These are phyloP conservation scores for Eufriesea mexicana DNA, from an alignment of 1,140 invertebrate species.

Conservation along the genomic window DNA sequence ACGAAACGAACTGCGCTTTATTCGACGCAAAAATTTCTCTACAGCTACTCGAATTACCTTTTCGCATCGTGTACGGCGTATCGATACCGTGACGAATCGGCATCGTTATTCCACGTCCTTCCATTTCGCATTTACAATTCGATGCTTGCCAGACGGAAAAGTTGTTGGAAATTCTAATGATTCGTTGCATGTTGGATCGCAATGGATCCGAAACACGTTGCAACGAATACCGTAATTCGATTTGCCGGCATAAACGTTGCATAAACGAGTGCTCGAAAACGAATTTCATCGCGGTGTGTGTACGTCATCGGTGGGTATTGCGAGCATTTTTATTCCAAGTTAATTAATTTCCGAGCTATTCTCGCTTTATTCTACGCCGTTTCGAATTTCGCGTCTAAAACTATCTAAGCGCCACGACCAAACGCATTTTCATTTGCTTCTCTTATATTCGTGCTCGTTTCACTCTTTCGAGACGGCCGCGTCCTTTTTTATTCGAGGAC, in stretches of 20 bases:
- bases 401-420: background rate
- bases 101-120: background rate
- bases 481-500: background rate
- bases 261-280: background rate
- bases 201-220: background rate
- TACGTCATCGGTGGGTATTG: background rate
- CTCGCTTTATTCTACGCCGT: background rate
- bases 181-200: background rate
- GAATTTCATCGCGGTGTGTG: background rate
- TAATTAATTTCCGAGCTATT: constrained; percentile 1
- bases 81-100: background rate
- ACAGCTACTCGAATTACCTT: no score
- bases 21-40: no score
- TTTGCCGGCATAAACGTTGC: no score
- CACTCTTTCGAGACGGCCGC: background rate
- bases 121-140: constrained; percentile 7
- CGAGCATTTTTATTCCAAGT: background rate
- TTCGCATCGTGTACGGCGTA: no score
- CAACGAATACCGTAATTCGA: background rate
- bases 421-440: background rate
- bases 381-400: background rate
- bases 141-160: background rate
- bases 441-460: background rate
- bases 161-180: background rate
- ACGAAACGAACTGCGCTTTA: no score